Base-by-base conservation (phyloP, 2,888 invertebrate genomes). In the Frankliniella fusca region DNA sequence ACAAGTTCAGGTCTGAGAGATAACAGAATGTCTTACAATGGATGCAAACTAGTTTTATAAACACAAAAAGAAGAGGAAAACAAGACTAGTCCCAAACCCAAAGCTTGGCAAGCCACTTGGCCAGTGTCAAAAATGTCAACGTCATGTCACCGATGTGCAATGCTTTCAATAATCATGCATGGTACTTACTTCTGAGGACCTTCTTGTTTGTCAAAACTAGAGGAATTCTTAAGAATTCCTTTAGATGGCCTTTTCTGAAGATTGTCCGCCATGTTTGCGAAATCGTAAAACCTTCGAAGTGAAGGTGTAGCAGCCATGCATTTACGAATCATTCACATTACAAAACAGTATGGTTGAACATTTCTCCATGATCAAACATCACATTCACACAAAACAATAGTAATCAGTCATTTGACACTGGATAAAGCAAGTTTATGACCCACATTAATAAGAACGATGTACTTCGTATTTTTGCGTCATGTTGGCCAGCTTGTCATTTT, bases 161-260 rank as follows among this genome's bases (percentile, higher is more conserved):
- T 27, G 10, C 12, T 76, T 12, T 27, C 10, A 8, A 9, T 27
- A 76, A 76, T 9, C 27, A 23, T 8, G 12, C 23, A 5, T n/a
- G 27, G 27, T 23, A 27, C 86, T 86, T 86, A 87, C 87, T 85
- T 86, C 84, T 88, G 87, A 81, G 88, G 87, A 85, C 87, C 88
- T 90, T 89, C 91, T 82, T 89, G 92, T 84, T 92, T 93, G 88
- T 97, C 97, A 88, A 97, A 94, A 90, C 97, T 97, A 85, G 96
- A 94, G 15, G 97, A 96, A 84, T 95, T 93, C 89, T 97, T 98
- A 83, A 98, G 90, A 87, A 98, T 98, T 86, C 97, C 95, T 90
- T 97, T 96, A 18, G 93, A 91, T 86, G 95, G 95, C 88, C 93
- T 93, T 89, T 95, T 95, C 86, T 93, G 93, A 87, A 95, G 91